phyloP scores from a whole-genome alignment of 1,140 invertebrate genomes.

The Helicoverpa armigera region DNA sequence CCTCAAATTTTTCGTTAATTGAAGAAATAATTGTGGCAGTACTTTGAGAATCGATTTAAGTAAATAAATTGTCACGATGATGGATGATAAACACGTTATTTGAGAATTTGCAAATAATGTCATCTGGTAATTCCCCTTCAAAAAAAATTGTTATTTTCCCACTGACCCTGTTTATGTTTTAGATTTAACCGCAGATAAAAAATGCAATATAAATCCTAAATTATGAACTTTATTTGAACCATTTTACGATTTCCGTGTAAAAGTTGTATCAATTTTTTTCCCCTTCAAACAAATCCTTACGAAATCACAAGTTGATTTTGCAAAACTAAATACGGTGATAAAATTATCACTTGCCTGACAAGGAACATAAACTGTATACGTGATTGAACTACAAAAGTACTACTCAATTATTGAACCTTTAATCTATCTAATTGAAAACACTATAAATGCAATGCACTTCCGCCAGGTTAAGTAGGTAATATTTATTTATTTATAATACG shows the following conservation, averaged over 20 bases:
- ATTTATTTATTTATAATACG: too few relatives aligned
- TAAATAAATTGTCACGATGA: not conserved
- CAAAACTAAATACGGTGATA: not conserved
- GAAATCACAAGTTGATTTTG: not conserved
- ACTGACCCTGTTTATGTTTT: not conserved
- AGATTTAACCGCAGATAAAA: not conserved
- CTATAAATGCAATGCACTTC: not conserved
- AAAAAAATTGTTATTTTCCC: not conserved
- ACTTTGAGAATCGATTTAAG: not conserved
- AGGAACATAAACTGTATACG: constrained; percentile 1
- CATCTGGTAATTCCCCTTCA: not conserved
- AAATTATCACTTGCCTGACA: constrained; percentile 1
- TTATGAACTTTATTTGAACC: not conserved
- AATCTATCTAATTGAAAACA: not conserved
- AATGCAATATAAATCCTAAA: not conserved
- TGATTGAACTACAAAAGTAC: not conserved
- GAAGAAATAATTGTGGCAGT: not conserved
- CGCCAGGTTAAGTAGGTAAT: too few relatives aligned
- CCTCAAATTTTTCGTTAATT: not conserved
- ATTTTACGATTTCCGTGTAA: constrained; percentile 2
- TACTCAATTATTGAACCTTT: too few relatives aligned
- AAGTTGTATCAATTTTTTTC: not conserved
- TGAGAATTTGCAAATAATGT: not conserved
- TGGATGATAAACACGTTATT: not conserved
- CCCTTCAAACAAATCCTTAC: not conserved